Conservation (phyloP, 2,888 invertebrate species). For the Conchocele bisecta region DNA sequence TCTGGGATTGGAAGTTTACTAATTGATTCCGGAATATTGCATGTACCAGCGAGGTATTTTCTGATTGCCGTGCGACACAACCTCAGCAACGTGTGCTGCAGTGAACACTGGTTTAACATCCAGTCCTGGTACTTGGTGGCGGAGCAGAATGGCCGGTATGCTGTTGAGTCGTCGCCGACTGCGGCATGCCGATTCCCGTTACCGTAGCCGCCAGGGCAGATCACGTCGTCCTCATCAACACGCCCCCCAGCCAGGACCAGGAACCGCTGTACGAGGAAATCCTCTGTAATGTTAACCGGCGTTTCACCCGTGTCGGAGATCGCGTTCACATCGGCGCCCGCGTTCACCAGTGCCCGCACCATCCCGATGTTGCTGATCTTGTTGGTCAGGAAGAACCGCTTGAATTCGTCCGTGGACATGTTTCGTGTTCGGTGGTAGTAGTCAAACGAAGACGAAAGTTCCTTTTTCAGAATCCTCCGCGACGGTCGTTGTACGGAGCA, state of each 20-base stretch:
- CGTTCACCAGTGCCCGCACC: constrained; percentile 41
- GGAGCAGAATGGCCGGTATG: no score
- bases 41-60: no score
- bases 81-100: no score
- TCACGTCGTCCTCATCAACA: constrained; percentile 6
- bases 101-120: no score
- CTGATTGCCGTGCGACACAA: no score
- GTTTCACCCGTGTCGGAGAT: constrained; percentile 17
- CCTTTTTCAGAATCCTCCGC: neutral
- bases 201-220: no score
- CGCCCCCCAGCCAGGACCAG: neutral
- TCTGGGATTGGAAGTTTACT: no score
- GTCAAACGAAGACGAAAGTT: constrained; percentile 36
- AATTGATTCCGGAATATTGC: no score
- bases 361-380: constrained; percentile 10
- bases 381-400: neutral
- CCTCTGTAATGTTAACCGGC: neutral
- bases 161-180: no score
- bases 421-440: constrained; percentile 39
- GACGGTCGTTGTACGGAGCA: constrained; percentile 17
- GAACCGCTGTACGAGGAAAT: neutral
- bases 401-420: constrained; percentile 37
- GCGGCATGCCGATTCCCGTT: no score
- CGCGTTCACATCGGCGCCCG: constrained; percentile 36
- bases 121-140: no score